phyloP scores from a whole-genome alignment of 2,888 invertebrate genomes.

The Chrysolina americana region DNA sequence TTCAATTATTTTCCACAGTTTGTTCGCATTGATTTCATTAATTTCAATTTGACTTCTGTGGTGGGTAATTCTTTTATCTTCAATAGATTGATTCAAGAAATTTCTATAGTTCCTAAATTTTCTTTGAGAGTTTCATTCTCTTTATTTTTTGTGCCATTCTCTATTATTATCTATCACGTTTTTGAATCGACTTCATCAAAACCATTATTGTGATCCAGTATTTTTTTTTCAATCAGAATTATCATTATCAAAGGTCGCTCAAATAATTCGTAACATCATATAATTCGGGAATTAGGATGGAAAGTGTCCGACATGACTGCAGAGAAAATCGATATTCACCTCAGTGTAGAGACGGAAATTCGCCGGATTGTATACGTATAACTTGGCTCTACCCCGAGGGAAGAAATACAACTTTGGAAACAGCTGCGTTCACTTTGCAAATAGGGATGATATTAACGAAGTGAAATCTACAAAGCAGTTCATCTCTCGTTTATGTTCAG shows the following conservation, averaged over 20 bases:
- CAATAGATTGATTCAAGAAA: no score
- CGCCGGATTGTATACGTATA: conserved; percentile 41
- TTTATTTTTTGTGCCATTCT: no score
- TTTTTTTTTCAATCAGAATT: no score
- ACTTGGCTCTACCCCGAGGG: conserved; percentile 54
- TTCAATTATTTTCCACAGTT: no score
- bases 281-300: conserved; percentile 22
- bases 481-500: conserved; percentile 34
- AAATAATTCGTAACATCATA: background rate
- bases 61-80: no score
- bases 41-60: no score
- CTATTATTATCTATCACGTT: no score
- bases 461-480: conserved; percentile 45
- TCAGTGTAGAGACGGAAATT: conserved; percentile 42
- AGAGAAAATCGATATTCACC: conserved; percentile 50
- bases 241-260: background rate
- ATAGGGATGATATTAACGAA: conserved; percentile 56
- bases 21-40: no score
- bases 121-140: no score
- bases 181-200: no score
- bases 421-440: conserved; percentile 57
- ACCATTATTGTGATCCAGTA: no score
- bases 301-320: conserved; percentile 21
- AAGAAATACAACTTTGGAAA: conserved; percentile 54
- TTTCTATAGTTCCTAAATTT: no score